Evolutionary conservation across 2,113 vertebrate genomes (phyloP).

Genomic region (Aegotheles bennettii): DNA sequence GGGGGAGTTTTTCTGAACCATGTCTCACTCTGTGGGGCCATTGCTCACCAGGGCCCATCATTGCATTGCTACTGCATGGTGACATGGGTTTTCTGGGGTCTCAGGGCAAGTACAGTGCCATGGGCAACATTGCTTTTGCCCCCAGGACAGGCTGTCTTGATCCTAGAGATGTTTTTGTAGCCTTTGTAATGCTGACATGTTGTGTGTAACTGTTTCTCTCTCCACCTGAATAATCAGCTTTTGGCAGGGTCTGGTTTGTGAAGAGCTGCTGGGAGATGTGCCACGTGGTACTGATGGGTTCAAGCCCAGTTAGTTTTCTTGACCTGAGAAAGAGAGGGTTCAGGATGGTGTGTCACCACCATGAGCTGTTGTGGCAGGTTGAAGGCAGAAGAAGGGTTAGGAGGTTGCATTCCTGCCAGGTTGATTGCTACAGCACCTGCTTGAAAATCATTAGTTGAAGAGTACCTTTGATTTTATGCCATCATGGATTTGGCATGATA

Average conservation of each 20-base stretch:
- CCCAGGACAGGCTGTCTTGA: neutral
- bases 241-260: neutral
- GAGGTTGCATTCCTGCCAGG: neutral
- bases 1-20: neutral
- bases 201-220: neutral
- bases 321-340: neutral
- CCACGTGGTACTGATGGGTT: neutral
- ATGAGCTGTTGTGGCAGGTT: neutral
- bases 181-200: neutral
- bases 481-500: neutral
- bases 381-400: neutral
- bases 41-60: accelerated
- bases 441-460: neutral
- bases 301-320: neutral
- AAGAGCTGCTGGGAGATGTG: neutral
- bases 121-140: neutral
- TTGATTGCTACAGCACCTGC: neutral
- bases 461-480: neutral
- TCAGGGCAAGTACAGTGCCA: neutral
- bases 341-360: neutral
- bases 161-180: neutral
- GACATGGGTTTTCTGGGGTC: neutral
- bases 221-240: neutral
- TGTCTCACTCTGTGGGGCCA: accelerated
- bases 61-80: neutral